These are phyloP conservation scores for Atta texana DNA, from an alignment of 1,140 invertebrate species.

Conservation along the genomic window DNA sequence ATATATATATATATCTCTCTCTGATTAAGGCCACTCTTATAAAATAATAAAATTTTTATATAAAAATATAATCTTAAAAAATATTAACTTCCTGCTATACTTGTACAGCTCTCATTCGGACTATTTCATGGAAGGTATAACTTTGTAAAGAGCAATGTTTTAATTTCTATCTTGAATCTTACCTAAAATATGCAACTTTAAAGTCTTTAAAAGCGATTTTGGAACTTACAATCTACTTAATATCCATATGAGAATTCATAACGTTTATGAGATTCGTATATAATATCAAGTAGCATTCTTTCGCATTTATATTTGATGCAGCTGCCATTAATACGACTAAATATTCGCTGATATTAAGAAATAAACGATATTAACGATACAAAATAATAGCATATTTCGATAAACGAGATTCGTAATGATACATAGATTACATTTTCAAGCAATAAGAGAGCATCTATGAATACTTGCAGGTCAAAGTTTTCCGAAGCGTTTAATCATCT, in stretches of 20 bases:
- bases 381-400: neutral
- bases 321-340: neutral
- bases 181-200: slow-evolving; percentile 34
- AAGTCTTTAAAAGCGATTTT: slow-evolving; percentile 47
- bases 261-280: slow-evolving; percentile 28
- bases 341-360: neutral
- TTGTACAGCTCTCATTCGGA: slow-evolving; percentile 8
- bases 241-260: slow-evolving; percentile 33
- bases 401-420: slow-evolving; percentile 4
- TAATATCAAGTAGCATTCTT: slow-evolving; percentile 4
- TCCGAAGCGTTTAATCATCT: slow-evolving; percentile 72
- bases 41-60: slow-evolving; percentile 64
- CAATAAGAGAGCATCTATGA: slow-evolving; percentile 48
- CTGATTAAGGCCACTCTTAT: slow-evolving; percentile 53
- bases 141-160: slow-evolving; percentile 24
- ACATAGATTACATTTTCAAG: neutral
- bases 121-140: slow-evolving; percentile 40
- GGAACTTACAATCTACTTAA: slow-evolving; percentile 38
- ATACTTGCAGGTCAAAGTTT: neutral
- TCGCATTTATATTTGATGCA: neutral
- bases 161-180: neutral
- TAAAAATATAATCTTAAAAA: slow-evolving; percentile 75
- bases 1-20: slow-evolving; percentile 46
- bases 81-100: slow-evolving; percentile 46
- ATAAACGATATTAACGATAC: neutral